Percentiles rank a stretch among this genome's conserved stretches.
Evolutionary conservation across 1,140 invertebrate species (phyloP).

Genomic region (Ridgeia piscesae): DNA sequence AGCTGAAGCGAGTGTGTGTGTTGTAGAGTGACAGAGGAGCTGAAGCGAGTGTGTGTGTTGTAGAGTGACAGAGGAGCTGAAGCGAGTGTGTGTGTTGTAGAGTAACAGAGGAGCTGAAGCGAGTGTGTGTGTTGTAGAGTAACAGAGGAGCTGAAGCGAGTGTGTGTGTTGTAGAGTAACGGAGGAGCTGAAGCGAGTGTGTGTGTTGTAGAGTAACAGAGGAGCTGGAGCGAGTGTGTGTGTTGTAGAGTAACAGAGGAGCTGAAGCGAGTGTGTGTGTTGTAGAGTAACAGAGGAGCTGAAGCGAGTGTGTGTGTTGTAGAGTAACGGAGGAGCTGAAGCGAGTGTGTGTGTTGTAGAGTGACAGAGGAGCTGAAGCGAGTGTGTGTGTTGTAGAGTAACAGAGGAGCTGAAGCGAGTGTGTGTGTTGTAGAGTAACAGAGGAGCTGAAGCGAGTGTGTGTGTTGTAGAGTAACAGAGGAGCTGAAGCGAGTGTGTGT

Average conservation of each 20-base stretch:
- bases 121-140: too few relatives aligned
- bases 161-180: too few relatives aligned
- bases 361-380: background rate
- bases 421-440: slow-evolving; percentile 66
- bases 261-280: background rate
- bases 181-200: background rate
- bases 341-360: too few relatives aligned
- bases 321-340: slow-evolving; percentile 76
- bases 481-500: background rate
- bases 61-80: too few relatives aligned
- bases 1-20: slow-evolving; percentile 70
- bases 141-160: background rate
- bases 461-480: too few relatives aligned
- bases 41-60: background rate
- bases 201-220: slow-evolving; percentile 68
- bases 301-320: slow-evolving; percentile 39
- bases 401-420: background rate
- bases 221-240: slow-evolving; percentile 70
- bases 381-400: too few relatives aligned
- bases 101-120: slow-evolving; percentile 74
- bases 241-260: too few relatives aligned
- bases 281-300: too few relatives aligned
- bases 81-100: slow-evolving; percentile 55
- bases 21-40: too few relatives aligned
- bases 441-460: slow-evolving; percentile 70